phyloP scores from a whole-genome alignment of 2,888 invertebrate genomes.

The Cerceris ruficornis region DNA sequence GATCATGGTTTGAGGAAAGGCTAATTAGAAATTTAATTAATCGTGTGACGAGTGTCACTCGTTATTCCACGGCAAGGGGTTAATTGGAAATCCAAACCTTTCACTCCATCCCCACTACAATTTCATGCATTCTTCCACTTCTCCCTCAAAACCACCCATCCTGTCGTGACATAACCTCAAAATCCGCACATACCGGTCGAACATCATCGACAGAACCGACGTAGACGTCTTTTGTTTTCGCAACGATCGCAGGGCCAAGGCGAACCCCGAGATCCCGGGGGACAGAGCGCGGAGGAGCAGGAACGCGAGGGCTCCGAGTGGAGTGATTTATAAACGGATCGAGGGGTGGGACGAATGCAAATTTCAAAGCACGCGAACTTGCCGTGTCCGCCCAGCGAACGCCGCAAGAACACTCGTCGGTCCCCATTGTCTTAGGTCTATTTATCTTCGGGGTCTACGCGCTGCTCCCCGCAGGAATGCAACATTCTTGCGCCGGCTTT shows the following conservation, averaged over 20 bases:
- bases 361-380: slow-evolving; percentile 76
- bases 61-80: too few species aligned
- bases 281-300: slow-evolving; percentile 24
- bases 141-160: too few species aligned
- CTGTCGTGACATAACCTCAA: too few species aligned
- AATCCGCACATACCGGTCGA: not conserved
- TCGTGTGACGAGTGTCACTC: too few species aligned
- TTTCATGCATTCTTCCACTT: too few species aligned
- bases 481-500: slow-evolving; percentile 56
- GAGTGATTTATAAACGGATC: slow-evolving; percentile 78
- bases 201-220: not conserved
- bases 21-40: too few species aligned
- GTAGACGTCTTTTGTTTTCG: slow-evolving; percentile 36
- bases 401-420: slow-evolving; percentile 61
- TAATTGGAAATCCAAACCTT: too few species aligned
- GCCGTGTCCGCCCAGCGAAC: slow-evolving; percentile 64
- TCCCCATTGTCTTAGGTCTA: slow-evolving; percentile 77
- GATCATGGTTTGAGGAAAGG: too few species aligned
- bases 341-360: slow-evolving; percentile 76
- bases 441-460: slow-evolving; percentile 70
- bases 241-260: slow-evolving; percentile 48
- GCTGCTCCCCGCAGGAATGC: slow-evolving; percentile 44
- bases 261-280: slow-evolving; percentile 37
- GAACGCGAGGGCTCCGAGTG: slow-evolving; percentile 33
- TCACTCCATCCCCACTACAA: too few species aligned